Base-by-base conservation (phyloP, 1,140 invertebrate genomes). In the Oryctes rhinoceros region DNA sequence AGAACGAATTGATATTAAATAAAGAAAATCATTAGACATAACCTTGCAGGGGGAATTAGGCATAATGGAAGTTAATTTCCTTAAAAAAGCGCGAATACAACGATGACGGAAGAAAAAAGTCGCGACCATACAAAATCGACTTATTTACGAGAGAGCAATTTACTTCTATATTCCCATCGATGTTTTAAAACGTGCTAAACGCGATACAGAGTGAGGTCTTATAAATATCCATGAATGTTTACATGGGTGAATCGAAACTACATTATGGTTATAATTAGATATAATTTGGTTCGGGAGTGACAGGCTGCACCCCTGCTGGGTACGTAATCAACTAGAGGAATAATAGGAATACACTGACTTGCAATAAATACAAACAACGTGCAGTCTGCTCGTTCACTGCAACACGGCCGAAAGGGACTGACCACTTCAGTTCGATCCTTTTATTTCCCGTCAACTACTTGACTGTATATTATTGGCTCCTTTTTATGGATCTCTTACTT, bases 271-370 rank as follows among this genome's bases (percentile, higher is more conserved):
- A 79, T 79, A 79, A 79, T 79, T 79, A 85, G 84, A 83, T 86
- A 85, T 86, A 86, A 86, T 86, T 86, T 86, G 84, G 85, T 85
- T 83, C 83, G 80, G 82, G 83, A 85, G 85, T 85, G 85, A 86
- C 84, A 86, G 83, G 84, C 83, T 79, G 83, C 80, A 82, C 83
- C 84, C 85, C 85, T 81, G 85, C 85, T 85, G 85, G n/a, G 85
- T 84, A 81, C 82, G 84, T 86, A 86, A 86, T 86, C 85, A 86
- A 85, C 83, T 83, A 82, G 81, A 80, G 81, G 84, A 82, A 86
- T 86, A 86, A 86, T 86, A 84, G 85, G 82, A 84, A 81, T 84
- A 81, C 82, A 83, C 85, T 86, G 85, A 86, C 85, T 86, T 86
- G 85, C 85, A 86, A 86, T 84, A 86, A 86, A 84, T 85, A 81